A percentile compares a stretch with the other conserved stretches of the same genome.
phyloP scores from a whole-genome alignment of 30 jellyfish, hydroid and myxozoan species.

The Hydractinia symbiolongicarpus region DNA sequence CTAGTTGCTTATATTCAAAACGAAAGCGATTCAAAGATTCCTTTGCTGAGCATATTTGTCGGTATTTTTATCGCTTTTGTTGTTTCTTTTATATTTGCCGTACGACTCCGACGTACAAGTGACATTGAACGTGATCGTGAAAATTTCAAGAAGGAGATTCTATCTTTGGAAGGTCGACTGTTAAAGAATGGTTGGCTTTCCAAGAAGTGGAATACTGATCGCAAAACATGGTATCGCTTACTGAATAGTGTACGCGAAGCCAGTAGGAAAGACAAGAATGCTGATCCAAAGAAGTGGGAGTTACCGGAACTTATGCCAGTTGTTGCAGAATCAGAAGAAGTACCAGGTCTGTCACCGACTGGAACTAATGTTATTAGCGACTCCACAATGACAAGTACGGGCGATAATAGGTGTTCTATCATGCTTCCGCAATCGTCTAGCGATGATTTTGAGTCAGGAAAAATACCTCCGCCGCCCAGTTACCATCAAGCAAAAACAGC shows the following conservation, averaged over 20 bases:
- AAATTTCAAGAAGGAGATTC: constrained; percentile 35
- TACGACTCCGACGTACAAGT: constrained; percentile 35
- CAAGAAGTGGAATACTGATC: constrained; percentile 52
- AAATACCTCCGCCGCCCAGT: constrained; percentile 14
- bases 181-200: constrained; percentile 38
- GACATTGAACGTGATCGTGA: constrained; percentile 43
- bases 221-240: constrained; percentile 52
- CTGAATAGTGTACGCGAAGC: constrained; percentile 66
- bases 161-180: constrained; percentile 44
- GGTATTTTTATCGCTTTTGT: constrained; percentile 47
- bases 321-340: constrained; percentile 1
- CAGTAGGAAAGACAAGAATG: constrained; percentile 43
- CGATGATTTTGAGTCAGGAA: background rate
- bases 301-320: background rate
- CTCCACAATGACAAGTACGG: constrained; percentile 36
- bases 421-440: background rate
- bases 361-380: background rate
- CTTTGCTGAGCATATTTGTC: constrained; percentile 44
- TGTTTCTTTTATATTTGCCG: constrained; percentile 36
- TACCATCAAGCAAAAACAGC: background rate
- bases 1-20: constrained; percentile 42
- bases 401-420: background rate
- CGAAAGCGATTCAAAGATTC: constrained; percentile 45
- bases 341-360: background rate
- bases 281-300: constrained; percentile 45